phyloP scores from a whole-genome alignment of 2,113 vertebrate genomes.

The Myxocyprinus asiaticus region DNA sequence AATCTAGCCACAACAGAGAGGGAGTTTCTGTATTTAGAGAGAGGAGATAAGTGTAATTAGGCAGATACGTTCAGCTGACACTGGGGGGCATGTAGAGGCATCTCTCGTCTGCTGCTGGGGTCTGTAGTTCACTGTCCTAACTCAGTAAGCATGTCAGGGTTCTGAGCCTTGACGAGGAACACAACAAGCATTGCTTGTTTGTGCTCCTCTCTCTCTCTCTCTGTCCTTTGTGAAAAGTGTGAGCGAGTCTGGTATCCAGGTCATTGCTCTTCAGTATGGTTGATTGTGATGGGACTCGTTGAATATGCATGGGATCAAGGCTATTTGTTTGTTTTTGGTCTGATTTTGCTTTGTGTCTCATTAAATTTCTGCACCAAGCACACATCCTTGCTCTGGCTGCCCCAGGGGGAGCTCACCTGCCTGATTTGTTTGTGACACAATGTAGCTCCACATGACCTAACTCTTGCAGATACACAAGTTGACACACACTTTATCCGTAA shows the following conservation, averaged over 20 bases:
- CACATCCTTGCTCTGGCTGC: slow-evolving; percentile 3
- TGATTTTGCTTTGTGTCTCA: slow-evolving; percentile 47
- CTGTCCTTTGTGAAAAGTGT: no score
- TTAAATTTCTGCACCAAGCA: slow-evolving; percentile 44
- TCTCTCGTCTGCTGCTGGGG: slow-evolving; percentile 2
- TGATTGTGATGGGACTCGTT: slow-evolving; percentile 42
- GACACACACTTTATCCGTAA: no score
- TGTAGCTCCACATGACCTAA: slow-evolving; percentile 15
- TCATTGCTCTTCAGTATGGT: slow-evolving; percentile 37
- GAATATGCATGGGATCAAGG: slow-evolving; percentile 54
- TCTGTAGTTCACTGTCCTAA: slow-evolving; percentile 12
- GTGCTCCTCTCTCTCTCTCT: slow-evolving; percentile 22
- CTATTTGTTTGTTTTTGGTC: slow-evolving; percentile 43
- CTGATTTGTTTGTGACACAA: slow-evolving; percentile 29
- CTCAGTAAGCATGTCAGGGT: slow-evolving; percentile 1
- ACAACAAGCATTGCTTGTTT: no score
- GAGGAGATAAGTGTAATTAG: slow-evolving; percentile 36
- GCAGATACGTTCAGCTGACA: neutral
- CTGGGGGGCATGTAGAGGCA: slow-evolving; percentile 3
- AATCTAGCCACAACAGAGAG: neutral
- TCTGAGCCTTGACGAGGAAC: slow-evolving; percentile 21
- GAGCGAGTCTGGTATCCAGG: slow-evolving; percentile 40
- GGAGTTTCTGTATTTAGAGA: neutral
- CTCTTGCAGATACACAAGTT: neutral
- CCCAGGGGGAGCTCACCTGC: slow-evolving; percentile 15